Percentiles rank a stretch among this genome's conserved stretches.
These are phyloP conservation scores for Eospalax fontanierii DNA, from an alignment of 2,797 vertebrate genomes.

Conservation along the genomic window DNA sequence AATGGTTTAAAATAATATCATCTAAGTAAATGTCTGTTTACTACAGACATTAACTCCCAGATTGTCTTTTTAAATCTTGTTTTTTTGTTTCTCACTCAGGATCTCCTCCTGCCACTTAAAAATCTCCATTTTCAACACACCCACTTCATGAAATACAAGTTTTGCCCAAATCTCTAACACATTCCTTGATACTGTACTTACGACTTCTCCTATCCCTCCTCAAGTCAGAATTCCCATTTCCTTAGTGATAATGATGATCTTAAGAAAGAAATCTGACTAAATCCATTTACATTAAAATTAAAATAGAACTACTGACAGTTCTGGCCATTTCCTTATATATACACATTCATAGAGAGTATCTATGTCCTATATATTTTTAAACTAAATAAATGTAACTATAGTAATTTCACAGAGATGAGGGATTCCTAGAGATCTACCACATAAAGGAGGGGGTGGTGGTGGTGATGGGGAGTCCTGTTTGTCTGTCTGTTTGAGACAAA, in stretches of 20 bases:
- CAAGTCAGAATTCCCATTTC: conserved; percentile 27
- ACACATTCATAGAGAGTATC: neutral
- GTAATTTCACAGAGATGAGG: conserved; percentile 34
- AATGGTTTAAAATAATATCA: no score
- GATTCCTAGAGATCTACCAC: neutral
- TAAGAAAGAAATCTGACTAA: conserved; percentile 24
- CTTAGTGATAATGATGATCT: neutral
- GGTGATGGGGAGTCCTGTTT: no score
- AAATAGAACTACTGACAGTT: neutral
- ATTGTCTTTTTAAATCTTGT: neutral
- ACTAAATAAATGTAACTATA: conserved; percentile 32
- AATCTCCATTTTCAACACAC: neutral
- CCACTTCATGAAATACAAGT: conserved; percentile 15
- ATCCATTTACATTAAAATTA: neutral
- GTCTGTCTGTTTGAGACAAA: neutral
- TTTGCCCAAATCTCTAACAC: conserved; percentile 2
- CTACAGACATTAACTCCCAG: neutral
- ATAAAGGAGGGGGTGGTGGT: neutral
- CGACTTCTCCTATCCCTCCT: neutral
- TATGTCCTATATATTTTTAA: conserved; percentile 9
- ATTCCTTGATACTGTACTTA: neutral
- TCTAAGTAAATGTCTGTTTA: neutral
- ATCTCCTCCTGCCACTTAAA: no score
- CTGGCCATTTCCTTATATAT: neutral
- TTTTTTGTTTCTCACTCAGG: neutral